Evolutionary conservation across 2,888 invertebrate species (phyloP).

Genomic region (Sericinus montela): DNA sequence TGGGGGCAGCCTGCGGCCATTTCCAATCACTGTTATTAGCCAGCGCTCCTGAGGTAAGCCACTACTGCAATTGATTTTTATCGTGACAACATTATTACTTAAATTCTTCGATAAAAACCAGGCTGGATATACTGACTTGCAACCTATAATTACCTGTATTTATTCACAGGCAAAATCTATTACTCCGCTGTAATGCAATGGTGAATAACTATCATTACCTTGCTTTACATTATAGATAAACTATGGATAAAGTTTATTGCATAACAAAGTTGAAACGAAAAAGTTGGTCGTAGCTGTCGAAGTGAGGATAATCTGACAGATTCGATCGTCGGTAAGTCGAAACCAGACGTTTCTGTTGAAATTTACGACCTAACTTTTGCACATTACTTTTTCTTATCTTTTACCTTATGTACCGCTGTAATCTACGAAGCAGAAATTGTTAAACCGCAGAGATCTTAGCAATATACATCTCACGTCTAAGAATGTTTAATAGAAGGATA

Average conservation of each 20-base stretch:
- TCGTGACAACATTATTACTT: constrained; percentile 68
- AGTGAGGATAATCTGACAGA: constrained; percentile 61
- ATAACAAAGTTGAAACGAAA: constrained; percentile 47
- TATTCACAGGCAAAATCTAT: constrained; percentile 41
- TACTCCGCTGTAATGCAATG: constrained; percentile 27
- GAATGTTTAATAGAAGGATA: constrained; percentile 22
- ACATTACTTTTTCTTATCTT: constrained; percentile 71
- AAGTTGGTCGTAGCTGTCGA: constrained; percentile 60
- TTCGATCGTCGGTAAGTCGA: constrained; percentile 53
- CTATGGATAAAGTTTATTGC: constrained; percentile 38
- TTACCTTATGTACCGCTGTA: constrained; percentile 49
- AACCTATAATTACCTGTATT: constrained; percentile 41
- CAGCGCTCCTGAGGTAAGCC: constrained; percentile 57
- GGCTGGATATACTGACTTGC: constrained; percentile 23
- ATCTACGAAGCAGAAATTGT: constrained; percentile 24
- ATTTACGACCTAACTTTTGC: constrained; percentile 71
- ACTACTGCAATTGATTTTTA: constrained; percentile 66
- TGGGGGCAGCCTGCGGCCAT: constrained; percentile 30
- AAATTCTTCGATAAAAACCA: constrained; percentile 42
- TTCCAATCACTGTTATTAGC: constrained; percentile 57
- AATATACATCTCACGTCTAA: constrained; percentile 12
- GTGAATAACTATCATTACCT: constrained; percentile 5
- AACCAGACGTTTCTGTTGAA: constrained; percentile 60
- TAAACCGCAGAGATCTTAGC: constrained; percentile 10
- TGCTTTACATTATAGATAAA: background rate